Conservation (phyloP, 2,113 vertebrate species). For the Gnathonemus echidnorhynchus region DNA sequence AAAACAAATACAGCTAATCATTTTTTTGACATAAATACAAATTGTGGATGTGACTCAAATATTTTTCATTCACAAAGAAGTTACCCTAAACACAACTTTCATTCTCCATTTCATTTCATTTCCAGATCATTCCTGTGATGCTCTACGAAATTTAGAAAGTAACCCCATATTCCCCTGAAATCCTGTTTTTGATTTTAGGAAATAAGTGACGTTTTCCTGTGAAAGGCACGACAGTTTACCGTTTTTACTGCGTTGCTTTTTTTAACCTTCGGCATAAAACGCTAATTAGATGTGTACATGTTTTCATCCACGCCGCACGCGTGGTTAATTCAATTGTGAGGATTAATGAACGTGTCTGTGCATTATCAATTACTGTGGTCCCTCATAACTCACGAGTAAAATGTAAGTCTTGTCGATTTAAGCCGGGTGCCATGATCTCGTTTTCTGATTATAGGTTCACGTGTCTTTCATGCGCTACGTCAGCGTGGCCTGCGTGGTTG, state of each 20-base stretch:
- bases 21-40: not conserved
- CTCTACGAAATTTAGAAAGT: not conserved
- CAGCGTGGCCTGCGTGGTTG: conserved; percentile 69
- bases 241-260: not conserved
- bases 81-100: not conserved
- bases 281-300: not conserved
- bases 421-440: not conserved
- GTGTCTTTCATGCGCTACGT: conserved; percentile 70
- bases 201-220: not conserved
- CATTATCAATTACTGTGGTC: not conserved
- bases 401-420: not conserved
- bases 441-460: conserved; percentile 46
- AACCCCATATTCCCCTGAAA: not conserved
- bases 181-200: conserved; percentile 4
- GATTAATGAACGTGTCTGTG: not conserved
- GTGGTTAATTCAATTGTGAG: not conserved
- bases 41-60: not conserved
- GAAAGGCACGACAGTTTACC: not conserved
- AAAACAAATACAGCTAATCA: not conserved
- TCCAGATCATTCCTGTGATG: not conserved
- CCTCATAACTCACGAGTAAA: not conserved
- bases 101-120: not conserved
- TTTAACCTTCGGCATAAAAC: no score
- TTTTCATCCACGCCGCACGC: not conserved
- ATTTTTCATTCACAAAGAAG: not conserved